Evolutionary conservation across 2,888 invertebrate genomes (phyloP).

Genomic region (Catocala nupta): DNA sequence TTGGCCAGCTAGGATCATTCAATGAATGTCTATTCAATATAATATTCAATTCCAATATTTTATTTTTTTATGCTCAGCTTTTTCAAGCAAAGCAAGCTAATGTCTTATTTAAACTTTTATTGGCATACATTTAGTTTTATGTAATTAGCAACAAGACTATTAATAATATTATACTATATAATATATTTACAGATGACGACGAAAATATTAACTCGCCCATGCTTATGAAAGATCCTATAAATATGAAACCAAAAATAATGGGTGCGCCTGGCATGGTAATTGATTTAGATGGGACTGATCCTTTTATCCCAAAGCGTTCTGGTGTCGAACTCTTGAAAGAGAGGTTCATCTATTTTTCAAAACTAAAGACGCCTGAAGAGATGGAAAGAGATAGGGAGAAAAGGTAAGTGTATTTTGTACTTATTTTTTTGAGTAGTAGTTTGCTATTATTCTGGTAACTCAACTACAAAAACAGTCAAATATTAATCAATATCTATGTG

Average conservation of each 20-base stretch:
- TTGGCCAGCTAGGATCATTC: neutral
- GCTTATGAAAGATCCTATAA: constrained; percentile 49
- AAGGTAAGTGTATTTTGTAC: constrained; percentile 72
- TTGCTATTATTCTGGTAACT: no score
- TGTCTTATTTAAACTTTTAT: no score
- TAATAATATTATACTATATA: no score
- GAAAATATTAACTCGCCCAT: constrained; percentile 55
- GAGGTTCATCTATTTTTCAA: constrained; percentile 90
- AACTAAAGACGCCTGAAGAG: constrained; percentile 83
- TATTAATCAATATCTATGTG: neutral
- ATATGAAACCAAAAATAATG: constrained; percentile 77
- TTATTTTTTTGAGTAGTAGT: no score
- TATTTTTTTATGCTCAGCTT: no score
- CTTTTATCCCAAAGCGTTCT: constrained; percentile 69
- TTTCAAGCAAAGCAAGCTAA: no score
- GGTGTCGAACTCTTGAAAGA: constrained; percentile 91
- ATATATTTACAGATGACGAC: constrained; percentile 50
- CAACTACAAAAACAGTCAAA: neutral
- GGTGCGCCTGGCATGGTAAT: constrained; percentile 85
- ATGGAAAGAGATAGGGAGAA: constrained; percentile 85
- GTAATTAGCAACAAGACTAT: no score
- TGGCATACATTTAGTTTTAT: no score
- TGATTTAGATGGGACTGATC: constrained; percentile 67
- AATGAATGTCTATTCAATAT: no score
- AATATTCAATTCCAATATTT: no score